phyloP scores from a whole-genome alignment of 2,113 vertebrate genomes.

The Puntigrus tetrazona region DNA sequence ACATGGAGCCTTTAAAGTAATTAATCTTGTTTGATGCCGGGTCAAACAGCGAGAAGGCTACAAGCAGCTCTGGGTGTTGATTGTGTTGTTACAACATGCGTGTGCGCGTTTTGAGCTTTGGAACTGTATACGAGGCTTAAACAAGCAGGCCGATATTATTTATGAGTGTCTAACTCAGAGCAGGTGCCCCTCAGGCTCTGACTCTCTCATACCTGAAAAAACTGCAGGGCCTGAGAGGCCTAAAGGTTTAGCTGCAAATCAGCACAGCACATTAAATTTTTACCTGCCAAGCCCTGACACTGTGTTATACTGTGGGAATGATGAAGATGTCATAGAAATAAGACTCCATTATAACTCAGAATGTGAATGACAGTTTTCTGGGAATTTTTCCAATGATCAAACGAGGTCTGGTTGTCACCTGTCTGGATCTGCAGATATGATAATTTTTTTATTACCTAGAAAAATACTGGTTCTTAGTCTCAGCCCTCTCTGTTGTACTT shows the following conservation, averaged over 20 bases:
- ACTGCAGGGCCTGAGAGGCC: conserved; percentile 28
- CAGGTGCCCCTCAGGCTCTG: conserved; percentile 32
- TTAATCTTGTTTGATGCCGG: conserved; percentile 46
- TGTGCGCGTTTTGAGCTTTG: neutral
- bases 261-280: conserved; percentile 35
- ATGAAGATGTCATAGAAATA: conserved; percentile 55
- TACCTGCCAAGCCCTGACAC: conserved; percentile 39
- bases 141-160: conserved; percentile 25
- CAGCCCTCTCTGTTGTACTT: neutral
- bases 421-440: conserved; percentile 35
- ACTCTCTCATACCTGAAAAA: conserved; percentile 47
- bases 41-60: conserved; percentile 12
- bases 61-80: conserved; percentile 17
- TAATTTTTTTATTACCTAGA: conserved; percentile 29
- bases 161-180: conserved; percentile 46
- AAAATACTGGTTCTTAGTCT: neutral
- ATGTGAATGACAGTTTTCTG: conserved; percentile 23
- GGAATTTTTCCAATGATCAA: conserved; percentile 35
- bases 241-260: conserved; percentile 54
- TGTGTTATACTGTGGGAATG: conserved; percentile 48
- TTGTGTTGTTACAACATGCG: conserved; percentile 22
- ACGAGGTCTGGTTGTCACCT: conserved; percentile 27
- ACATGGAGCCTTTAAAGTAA: neutral
- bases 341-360: conserved; percentile 37
- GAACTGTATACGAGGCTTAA: neutral